Conservation (phyloP, 2,888 invertebrate species). For the Plagodis dolabraria region DNA sequence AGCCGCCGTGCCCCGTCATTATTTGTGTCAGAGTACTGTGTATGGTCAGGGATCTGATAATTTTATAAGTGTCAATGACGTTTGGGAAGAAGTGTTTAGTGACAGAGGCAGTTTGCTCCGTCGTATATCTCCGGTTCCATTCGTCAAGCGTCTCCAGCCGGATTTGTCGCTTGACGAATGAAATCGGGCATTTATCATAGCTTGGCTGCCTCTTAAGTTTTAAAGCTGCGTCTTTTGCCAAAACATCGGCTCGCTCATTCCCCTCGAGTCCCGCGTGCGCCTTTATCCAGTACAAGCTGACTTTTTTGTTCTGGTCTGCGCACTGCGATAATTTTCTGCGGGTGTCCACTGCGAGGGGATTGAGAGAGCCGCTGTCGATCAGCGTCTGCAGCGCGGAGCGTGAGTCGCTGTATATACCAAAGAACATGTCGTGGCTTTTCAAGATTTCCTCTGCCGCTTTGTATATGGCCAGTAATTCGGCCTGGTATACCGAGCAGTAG, state of each 20-base stretch:
- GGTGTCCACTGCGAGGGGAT: background rate
- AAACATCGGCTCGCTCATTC: too few relatives aligned
- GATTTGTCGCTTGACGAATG: background rate
- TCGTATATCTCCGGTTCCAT: too few relatives aligned
- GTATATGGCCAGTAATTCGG: background rate
- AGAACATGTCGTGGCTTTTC: background rate
- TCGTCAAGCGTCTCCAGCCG: too few relatives aligned
- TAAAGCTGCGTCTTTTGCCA: background rate
- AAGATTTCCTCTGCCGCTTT: background rate
- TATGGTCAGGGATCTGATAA: too few relatives aligned
- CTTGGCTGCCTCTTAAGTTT: background rate
- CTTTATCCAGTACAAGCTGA: background rate
- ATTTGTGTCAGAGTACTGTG: too few relatives aligned
- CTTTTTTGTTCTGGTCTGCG: background rate
- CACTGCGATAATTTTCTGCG: background rate
- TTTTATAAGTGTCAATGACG: too few relatives aligned
- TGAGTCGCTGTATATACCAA: slow-evolving; percentile 1
- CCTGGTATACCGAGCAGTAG: slow-evolving; percentile 1
- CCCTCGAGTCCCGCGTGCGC: background rate
- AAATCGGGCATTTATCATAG: background rate
- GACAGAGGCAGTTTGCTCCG: too few relatives aligned
- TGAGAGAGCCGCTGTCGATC: background rate
- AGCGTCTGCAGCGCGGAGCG: background rate
- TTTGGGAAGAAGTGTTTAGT: too few relatives aligned
- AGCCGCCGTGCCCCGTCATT: too few relatives aligned